Evolutionary conservation across 30 jellyfish, hydroid and myxozoan species (phyloP), one percentile per base, ranked within the genome.

Genomic region (Mastigias papua): DNA sequence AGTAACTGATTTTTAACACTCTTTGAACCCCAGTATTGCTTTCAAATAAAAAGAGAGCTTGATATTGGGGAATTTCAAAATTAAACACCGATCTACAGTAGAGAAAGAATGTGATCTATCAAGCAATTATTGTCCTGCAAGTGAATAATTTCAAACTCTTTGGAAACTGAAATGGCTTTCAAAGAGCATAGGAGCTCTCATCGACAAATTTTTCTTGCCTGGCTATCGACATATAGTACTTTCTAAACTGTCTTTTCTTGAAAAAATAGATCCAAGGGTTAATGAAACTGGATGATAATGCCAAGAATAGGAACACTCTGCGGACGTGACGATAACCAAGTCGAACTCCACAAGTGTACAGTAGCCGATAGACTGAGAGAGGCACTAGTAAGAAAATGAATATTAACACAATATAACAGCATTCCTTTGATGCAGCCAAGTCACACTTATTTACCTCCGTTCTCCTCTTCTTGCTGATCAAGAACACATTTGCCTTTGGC

Each of bases 261-360:
- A 85, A 48, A 72, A 85, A 85, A 57, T 85, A 85, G 16, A 73
- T 60, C 73, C 86, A 85, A 5, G 94, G 94, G 37, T 85, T 85
- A 9, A 85, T 54, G 48, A 85, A 34, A 71, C 94, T 85, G 37
- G 82, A 70, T 48, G 50, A 60, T 28, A 69, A 64, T 9, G 94
- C 94, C 19, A 85, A 22, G 26, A 73, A 10, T n/a, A 72, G 48
- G 32, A 64, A 73, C 34, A 49, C 2, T 25, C 88, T 58, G 49
- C 84, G 68, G 32, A 34, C 21, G 34, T 48, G 69, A 13, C 37
- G 34, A 23, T 23, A 16, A 22, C 57, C 27, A 1, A 60, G 58
- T 17, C 30, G 5, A 3, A 26, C 29, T 33, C 83, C 86, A 27
- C 28, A 33, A 13, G 80, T 28, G 62, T 31, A 66, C 60, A 42